Base-by-base conservation (phyloP, 2,888 invertebrate genomes). In the Platerodrilus igneus region DNA sequence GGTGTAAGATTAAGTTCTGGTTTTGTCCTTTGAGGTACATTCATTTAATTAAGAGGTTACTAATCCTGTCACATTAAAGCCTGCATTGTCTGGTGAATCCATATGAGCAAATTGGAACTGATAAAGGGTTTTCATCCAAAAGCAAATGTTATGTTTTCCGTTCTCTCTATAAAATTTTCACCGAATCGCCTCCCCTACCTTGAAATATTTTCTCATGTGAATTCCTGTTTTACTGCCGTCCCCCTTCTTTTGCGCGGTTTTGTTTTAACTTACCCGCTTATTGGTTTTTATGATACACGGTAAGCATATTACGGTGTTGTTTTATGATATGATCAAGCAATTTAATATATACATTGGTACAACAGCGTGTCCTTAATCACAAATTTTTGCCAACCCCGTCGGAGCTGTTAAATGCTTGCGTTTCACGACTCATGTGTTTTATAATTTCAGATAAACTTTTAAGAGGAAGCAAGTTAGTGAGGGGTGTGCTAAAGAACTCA, bases 401-500 rank as follows among this genome's bases (percentile, higher is more conserved):
- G n/a, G n/a, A n/a, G n/a, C n/a, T n/a, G n/a, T n/a, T n/a, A n/a
- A n/a, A n/a, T n/a, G n/a, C n/a, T n/a, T n/a, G n/a, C n/a, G n/a
- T n/a, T n/a, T n/a, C n/a, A n/a, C n/a, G n/a, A n/a, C n/a, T n/a
- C n/a, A n/a, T n/a, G n/a, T n/a, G n/a, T n/a, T n/a, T n/a, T n/a
- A n/a, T n/a, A n/a, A n/a, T n/a, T n/a, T n/a, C n/a, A n/a, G n/a
- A n/a, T n/a, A n/a, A n/a, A n/a, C n/a, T n/a, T n/a, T 36, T 41
- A 36, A n/a, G n/a, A n/a, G n/a, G n/a, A n/a, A n/a, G n/a, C n/a
- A n/a, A n/a, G 37, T 20, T 11, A 34, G 45, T 42, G 37, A 37
- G 48, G 47, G 47, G 49, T 28, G 53, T 51, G 52, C 56, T 57
- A 60, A 62, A 60, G 57, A 68, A 66, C 65, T 66, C 67, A 67